Conservation (phyloP, 2,888 invertebrate genomes). For the Poecilus cupreus region DNA sequence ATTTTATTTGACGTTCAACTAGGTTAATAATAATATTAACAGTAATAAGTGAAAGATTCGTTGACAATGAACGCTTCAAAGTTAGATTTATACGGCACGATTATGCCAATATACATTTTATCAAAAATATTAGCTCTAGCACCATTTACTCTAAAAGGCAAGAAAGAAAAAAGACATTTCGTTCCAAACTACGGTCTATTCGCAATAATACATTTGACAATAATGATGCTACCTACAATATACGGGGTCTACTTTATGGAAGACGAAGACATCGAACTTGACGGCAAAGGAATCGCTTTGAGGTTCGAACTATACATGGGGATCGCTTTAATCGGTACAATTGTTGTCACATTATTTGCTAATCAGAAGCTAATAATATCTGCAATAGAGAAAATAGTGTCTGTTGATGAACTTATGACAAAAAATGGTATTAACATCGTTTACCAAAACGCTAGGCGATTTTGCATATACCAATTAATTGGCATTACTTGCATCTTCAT, state of each 20-base stretch:
- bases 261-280: constrained; percentile 55
- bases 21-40: no score
- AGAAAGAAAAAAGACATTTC: constrained; percentile 52
- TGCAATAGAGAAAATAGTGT: constrained; percentile 57
- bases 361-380: constrained; percentile 61
- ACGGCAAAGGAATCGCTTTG: constrained; percentile 62
- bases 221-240: constrained; percentile 60
- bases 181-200: constrained; percentile 60
- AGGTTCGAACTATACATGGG: constrained; percentile 64
- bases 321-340: constrained; percentile 61
- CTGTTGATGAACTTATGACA: constrained; percentile 60
- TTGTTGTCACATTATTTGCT: constrained; percentile 60
- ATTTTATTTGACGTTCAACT: no score
- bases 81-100: constrained; percentile 62
- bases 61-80: neutral
- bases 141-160: constrained; percentile 61
- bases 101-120: constrained; percentile 62
- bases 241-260: constrained; percentile 61
- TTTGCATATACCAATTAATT: constrained; percentile 60
- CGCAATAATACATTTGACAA: constrained; percentile 54
- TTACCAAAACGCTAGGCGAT: constrained; percentile 62
- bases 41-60: no score
- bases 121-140: constrained; percentile 64
- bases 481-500: constrained; percentile 60
- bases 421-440: constrained; percentile 58